Evolutionary conservation across 1,140 invertebrate species (phyloP).

Genomic region (Drosophila micromelanica): DNA sequence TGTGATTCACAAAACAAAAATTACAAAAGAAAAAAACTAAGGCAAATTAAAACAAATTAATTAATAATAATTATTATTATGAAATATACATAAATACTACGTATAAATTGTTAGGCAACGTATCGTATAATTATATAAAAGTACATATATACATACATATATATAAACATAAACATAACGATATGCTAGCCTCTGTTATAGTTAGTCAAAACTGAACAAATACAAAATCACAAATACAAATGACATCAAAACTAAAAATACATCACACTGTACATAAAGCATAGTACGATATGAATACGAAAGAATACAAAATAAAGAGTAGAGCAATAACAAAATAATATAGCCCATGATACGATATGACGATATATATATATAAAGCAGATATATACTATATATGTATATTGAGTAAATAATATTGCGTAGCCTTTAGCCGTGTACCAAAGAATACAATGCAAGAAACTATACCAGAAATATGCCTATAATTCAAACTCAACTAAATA

Average conservation of each 20-base stretch:
- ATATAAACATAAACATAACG: constrained; percentile 32
- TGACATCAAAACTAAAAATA: constrained; percentile 13
- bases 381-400: constrained; percentile 36
- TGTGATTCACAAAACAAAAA: constrained; percentile 59
- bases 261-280: constrained; percentile 67
- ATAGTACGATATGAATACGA: constrained; percentile 37
- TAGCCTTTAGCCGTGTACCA: constrained; percentile 80
- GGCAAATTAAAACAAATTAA: constrained; percentile 29
- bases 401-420: constrained; percentile 61
- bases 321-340: constrained; percentile 78
- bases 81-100: constrained; percentile 35
- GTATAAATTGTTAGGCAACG: constrained; percentile 38
- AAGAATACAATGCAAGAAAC: constrained; percentile 48
- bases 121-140: constrained; percentile 33
- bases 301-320: constrained; percentile 56
- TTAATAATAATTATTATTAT: constrained; percentile 45
- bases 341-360: constrained; percentile 36
- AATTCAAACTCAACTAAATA: constrained; percentile 48
- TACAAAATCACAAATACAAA: constrained; percentile 20
- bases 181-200: constrained; percentile 73
- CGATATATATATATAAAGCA: constrained; percentile 41
- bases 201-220: constrained; percentile 66
- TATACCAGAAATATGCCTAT: constrained; percentile 46
- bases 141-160: constrained; percentile 10
- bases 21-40: constrained; percentile 26